phyloP scores from a whole-genome alignment of 2,888 invertebrate species.

The Balanococcus diminutus region DNA sequence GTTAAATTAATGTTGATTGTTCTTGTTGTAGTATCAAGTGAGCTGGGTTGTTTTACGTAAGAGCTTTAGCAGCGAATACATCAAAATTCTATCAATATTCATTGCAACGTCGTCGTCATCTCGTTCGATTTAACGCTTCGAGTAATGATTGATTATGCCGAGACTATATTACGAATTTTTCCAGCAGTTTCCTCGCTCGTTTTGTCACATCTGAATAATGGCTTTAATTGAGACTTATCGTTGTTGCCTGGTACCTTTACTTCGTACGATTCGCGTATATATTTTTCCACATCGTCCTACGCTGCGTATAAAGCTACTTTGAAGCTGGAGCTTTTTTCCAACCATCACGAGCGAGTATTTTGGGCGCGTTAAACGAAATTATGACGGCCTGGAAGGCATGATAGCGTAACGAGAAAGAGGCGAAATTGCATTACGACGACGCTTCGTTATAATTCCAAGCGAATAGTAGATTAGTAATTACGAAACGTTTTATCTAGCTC shows the following conservation, averaged over 20 bases:
- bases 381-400: slow-evolving; percentile 40
- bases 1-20: background rate
- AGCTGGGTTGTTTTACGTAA: background rate
- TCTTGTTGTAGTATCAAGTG: background rate
- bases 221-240: background rate
- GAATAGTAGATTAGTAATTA: slow-evolving; percentile 53
- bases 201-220: background rate
- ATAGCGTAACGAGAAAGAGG: slow-evolving; percentile 42
- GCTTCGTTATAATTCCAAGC: slow-evolving; percentile 51
- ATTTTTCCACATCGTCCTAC: background rate
- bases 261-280: background rate
- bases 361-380: slow-evolving; percentile 27
- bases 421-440: slow-evolving; percentile 44
- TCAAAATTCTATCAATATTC: slow-evolving; percentile 4
- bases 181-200: background rate
- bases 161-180: background rate
- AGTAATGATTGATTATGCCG: background rate
- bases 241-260: background rate
- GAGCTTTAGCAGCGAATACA: background rate
- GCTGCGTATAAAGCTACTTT: background rate
- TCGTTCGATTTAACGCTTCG: background rate
- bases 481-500: slow-evolving; percentile 53
- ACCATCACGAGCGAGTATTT: background rate
- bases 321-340: background rate
- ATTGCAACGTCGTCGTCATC: slow-evolving; percentile 25